These are phyloP conservation scores for Ammodytes marinus DNA, from an alignment of 2,113 vertebrate species.

Conservation along the genomic window DNA sequence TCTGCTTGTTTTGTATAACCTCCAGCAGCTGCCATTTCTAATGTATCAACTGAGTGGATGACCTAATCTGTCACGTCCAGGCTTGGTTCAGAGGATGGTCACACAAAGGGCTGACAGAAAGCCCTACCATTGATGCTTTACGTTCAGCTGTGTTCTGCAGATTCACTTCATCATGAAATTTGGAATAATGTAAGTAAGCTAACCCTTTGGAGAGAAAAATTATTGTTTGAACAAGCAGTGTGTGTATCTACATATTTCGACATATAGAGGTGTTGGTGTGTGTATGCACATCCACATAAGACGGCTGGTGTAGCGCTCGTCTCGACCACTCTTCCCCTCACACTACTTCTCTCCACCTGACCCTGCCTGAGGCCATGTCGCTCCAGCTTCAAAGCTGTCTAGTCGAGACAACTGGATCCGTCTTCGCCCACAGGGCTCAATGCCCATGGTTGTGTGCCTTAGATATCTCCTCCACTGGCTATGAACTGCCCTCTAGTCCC, in stretches of 20 bases:
- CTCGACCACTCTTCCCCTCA: conserved; percentile 57
- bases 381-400: conserved; percentile 57
- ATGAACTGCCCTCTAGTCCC: conserved; percentile 22
- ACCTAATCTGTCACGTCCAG: conserved; percentile 41
- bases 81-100: conserved; percentile 29
- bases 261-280: neutral
- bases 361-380: conserved; percentile 38
- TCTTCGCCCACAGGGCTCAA: conserved; percentile 33
- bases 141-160: neutral
- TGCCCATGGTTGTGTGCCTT: conserved; percentile 48
- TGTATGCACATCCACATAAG: neutral
- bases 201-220: neutral
- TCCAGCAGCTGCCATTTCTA: conserved; percentile 45
- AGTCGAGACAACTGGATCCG: conserved; percentile 53
- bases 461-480: conserved; percentile 37
- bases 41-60: conserved; percentile 37
- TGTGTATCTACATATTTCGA: conserved; percentile 1
- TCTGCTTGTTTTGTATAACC: conserved; percentile 26
- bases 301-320: conserved; percentile 16
- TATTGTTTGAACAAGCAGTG: neutral
- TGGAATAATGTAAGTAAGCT: neutral
- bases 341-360: conserved; percentile 37
- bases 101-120: conserved; percentile 34
- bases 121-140: neutral
- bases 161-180: neutral